Base-by-base conservation (phyloP, 2,888 invertebrate species). In the Monoplex corrugatus region DNA sequence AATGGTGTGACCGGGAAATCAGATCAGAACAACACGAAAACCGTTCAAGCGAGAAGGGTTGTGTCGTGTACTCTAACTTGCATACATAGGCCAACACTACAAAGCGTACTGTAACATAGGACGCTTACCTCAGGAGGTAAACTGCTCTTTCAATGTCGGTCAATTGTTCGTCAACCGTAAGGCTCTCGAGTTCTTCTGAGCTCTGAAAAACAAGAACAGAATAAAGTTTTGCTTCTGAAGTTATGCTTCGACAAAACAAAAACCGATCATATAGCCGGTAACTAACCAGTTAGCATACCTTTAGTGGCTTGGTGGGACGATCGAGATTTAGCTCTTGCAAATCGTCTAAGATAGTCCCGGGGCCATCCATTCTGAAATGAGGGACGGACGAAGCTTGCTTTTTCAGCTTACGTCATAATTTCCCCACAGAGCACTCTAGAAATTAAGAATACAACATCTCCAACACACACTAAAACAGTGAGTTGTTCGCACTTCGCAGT, bases 131-230 rank as follows among this genome's bases (percentile, higher is more conserved):
- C 40, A 91, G 90, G 23, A 91, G 86, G 84, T 90, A 91, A 43
- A 90, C 90, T 50, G 91, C 91, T 80, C 91, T 85, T 75, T 91
- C 91, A 75, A 90, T 91, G 43, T 89, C 91, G 44, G 84, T 89
- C 84, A 91, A 86, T 32, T 89, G 87, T 57, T 90, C 90, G 63
- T 91, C 91, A 89, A 91, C 91, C 78, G 91, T 91, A 68, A 91
- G 75, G n/a, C 82, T 82, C 40, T 87, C 82, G 78, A 89, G 72
- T 75, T 87, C 87, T 35, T 89, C 87, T 50, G n/a, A 63, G 44
- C 82, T 86, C 86, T 89, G 86, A 16, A 63, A 68, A 86, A 68
- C n/a, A 86, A 44, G 10, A 40, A 86, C 6, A 19, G 83, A 63
- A 43, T 88, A n/a, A 68, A 35, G 16, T 13, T 68, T 43, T 23